Conservation (phyloP, 1,140 invertebrate species). For the Atta colombica region DNA sequence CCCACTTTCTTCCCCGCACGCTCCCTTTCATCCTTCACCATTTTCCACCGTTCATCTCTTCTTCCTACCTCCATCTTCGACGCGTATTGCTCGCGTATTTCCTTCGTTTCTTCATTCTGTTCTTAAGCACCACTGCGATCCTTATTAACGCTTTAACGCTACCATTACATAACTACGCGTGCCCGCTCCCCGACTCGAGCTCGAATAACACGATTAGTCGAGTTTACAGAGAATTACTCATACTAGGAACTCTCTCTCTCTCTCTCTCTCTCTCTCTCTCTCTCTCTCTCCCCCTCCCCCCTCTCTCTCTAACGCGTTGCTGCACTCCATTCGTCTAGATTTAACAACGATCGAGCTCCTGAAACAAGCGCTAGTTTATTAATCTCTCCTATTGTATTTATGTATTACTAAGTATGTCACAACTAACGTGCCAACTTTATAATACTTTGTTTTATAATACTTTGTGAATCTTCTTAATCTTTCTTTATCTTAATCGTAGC, state of each 20-base stretch:
- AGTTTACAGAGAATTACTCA: conserved; percentile 67
- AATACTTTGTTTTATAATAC: background rate
- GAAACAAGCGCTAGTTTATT: conserved; percentile 17
- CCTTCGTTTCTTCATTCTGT: conserved; percentile 51
- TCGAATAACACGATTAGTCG: conserved; percentile 73
- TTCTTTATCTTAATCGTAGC: background rate
- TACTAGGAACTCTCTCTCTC: conserved; percentile 21
- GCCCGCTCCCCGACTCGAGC: conserved; percentile 50
- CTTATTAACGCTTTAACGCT: conserved; percentile 74
- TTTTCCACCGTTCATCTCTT: conserved; percentile 45
- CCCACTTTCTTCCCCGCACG: conserved; percentile 56
- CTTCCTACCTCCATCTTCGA: background rate
- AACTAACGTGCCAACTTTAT: background rate
- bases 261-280: conserved; percentile 24
- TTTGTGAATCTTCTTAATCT: background rate
- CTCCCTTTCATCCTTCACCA: conserved; percentile 31
- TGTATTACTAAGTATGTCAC: background rate
- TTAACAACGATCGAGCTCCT: conserved; percentile 40
- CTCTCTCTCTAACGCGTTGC: background rate
- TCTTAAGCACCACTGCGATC: conserved; percentile 62
- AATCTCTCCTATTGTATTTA: conserved; percentile 6
- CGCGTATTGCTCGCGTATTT: background rate
- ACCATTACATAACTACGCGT: conserved; percentile 64
- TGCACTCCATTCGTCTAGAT: conserved; percentile 59
- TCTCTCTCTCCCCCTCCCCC: background rate